Evolutionary conservation across 2,888 invertebrate genomes (phyloP).

Genomic region (Hedychridium roseum): DNA sequence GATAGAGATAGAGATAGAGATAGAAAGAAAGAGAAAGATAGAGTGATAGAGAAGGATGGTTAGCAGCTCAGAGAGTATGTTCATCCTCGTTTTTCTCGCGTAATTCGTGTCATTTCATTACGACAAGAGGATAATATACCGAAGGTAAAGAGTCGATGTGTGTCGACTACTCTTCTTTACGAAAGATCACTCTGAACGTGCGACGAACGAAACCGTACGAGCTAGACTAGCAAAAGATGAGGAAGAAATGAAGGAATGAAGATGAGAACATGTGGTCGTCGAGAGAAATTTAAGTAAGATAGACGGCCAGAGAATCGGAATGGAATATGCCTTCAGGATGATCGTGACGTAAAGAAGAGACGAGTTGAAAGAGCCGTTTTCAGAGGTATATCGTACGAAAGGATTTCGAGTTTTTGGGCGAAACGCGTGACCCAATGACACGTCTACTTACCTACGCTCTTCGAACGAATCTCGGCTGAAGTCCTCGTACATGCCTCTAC

Average conservation of each 20-base stretch:
- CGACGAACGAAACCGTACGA: background rate
- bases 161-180: conserved; percentile 25
- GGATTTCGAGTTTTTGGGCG: conserved; percentile 36
- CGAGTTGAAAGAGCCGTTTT: conserved; percentile 13
- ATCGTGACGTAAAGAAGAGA: conserved; percentile 33
- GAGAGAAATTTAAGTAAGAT: background rate
- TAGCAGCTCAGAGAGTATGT: conserved; percentile 22
- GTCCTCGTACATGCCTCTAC: conserved; percentile 82
- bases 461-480: conserved; percentile 89
- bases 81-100: conserved; percentile 42
- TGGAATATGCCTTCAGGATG: background rate
- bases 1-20: conserved; percentile 6
- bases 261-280: no score
- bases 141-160: conserved; percentile 5
- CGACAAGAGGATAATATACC: conserved; percentile 4
- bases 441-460: conserved; percentile 76
- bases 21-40: conserved; percentile 15
- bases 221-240: background rate
- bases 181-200: conserved; percentile 11
- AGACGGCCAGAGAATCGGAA: background rate
- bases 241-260: background rate
- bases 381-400: conserved; percentile 22
- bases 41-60: conserved; percentile 17
- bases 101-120: background rate
- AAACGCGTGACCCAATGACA: conserved; percentile 39